phyloP scores from a whole-genome alignment of 2,113 vertebrate genomes.

The Papio anubis region DNA sequence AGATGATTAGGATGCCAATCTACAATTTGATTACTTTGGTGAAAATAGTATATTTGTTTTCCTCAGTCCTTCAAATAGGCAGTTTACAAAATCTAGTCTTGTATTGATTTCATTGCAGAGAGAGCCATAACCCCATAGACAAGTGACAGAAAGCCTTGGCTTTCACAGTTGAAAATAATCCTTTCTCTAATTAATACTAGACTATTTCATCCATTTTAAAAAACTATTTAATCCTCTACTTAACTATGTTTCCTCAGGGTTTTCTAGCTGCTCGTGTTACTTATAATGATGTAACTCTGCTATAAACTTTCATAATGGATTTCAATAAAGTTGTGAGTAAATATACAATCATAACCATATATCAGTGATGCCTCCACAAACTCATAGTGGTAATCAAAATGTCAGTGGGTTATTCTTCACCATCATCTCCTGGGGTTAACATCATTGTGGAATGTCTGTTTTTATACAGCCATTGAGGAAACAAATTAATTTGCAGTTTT shows the following conservation, averaged over 20 bases:
- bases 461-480: background rate
- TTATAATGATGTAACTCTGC: conserved; percentile 64
- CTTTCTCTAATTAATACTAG: conserved; percentile 62
- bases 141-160: background rate
- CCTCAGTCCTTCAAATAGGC: background rate
- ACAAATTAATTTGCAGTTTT: conserved; percentile 58
- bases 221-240: conserved; percentile 34
- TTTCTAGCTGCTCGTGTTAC: conserved; percentile 46
- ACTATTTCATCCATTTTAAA: conserved; percentile 68
- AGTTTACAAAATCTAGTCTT: background rate
- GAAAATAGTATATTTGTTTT: background rate
- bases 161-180: conserved; percentile 48
- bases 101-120: background rate
- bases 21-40: conserved; percentile 15
- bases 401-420: conserved; percentile 53
- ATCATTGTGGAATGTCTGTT: conserved; percentile 66
- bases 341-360: conserved; percentile 56
- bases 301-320: conserved; percentile 65
- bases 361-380: conserved; percentile 48
- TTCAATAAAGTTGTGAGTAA: conserved; percentile 70
- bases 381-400: conserved; percentile 50
- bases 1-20: background rate
- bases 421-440: conserved; percentile 37
- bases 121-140: background rate
- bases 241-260: conserved; percentile 59